phyloP scores from a whole-genome alignment of 1,140 invertebrate genomes.

The Triops cancriformis region DNA sequence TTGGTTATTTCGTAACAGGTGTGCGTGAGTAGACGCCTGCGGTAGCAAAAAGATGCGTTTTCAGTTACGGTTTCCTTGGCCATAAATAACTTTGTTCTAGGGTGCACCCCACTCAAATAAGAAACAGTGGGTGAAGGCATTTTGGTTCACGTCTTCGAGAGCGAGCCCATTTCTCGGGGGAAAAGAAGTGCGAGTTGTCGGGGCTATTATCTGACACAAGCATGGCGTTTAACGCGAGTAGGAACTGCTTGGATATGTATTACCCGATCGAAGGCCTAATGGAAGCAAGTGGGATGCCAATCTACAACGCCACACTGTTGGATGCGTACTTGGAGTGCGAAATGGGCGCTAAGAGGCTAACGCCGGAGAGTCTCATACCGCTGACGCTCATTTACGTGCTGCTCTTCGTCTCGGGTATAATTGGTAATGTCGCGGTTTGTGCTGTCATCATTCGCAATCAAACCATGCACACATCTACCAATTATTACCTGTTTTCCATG shows the following conservation, averaged over 20 bases:
- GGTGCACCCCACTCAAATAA: neutral
- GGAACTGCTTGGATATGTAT: neutral
- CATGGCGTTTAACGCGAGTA: neutral
- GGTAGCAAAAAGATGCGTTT: neutral
- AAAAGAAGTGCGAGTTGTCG: neutral
- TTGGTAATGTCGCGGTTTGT: constrained; percentile 51
- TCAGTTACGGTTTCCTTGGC: neutral
- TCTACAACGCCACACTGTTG: neutral
- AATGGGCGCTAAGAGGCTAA: constrained; percentile 38
- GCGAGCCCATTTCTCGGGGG: neutral
- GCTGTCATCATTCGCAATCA: constrained; percentile 46
- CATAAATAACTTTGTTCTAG: neutral
- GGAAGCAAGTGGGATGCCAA: neutral
- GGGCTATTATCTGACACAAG: neutral
- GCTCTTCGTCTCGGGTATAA: constrained; percentile 46
- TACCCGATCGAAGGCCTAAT: neutral
- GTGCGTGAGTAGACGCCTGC: neutral
- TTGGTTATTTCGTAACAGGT: neutral
- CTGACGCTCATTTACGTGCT: constrained; percentile 42
- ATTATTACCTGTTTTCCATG: constrained; percentile 86
- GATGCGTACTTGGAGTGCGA: constrained; percentile 33
- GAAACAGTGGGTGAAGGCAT: neutral
- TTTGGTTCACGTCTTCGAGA: neutral
- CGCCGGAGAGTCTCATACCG: constrained; percentile 37
- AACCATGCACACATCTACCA: constrained; percentile 49